phyloP scores from a whole-genome alignment of 2,113 vertebrate genomes.

The Gnathonemus longibarbis region DNA sequence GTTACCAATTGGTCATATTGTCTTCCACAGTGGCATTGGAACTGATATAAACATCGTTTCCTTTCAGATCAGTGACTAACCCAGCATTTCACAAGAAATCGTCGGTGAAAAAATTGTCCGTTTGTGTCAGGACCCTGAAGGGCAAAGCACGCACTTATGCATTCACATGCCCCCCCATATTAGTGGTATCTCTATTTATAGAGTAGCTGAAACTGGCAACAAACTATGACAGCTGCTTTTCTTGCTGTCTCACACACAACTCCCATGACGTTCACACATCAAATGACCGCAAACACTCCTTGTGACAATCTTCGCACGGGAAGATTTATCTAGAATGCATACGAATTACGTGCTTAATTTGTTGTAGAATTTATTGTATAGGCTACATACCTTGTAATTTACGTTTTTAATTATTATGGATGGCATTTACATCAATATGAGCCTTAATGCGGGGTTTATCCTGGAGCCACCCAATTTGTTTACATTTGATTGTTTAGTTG shows the following conservation, averaged over 20 bases:
- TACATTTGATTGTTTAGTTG: not conserved
- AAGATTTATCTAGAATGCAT: not conserved
- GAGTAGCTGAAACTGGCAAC: not conserved
- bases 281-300: not conserved
- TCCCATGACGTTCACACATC: not conserved
- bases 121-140: not conserved
- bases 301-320: not conserved
- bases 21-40: no score
- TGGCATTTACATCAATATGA: not conserved
- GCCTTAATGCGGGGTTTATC: not conserved
- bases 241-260: not conserved
- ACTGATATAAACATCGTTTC: not conserved
- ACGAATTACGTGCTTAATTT: not conserved
- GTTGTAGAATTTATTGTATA: not conserved
- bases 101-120: not conserved
- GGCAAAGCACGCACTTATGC: not conserved
- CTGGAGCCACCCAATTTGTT: not conserved
- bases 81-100: not conserved
- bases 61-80: not conserved
- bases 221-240: not conserved
- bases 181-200: not conserved
- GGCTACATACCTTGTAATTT: not conserved
- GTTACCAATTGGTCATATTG: not conserved
- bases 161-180: not conserved
- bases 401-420: not conserved